Evolutionary conservation across 2,113 vertebrate species (phyloP).

Genomic region (Microtus montanus): DNA sequence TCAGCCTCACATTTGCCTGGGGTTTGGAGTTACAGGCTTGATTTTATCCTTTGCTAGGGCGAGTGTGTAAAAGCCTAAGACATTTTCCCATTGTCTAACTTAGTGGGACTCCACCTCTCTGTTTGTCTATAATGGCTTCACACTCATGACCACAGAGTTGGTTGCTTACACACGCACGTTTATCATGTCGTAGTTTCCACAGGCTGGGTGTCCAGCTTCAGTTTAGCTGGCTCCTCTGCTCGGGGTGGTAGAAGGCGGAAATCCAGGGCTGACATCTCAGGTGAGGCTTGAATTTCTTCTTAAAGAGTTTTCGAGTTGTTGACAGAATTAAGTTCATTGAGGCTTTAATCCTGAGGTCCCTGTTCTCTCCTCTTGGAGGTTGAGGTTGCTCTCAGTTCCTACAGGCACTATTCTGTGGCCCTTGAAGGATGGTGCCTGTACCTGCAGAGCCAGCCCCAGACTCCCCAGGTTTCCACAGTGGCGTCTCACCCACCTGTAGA

Average conservation of each 20-base stretch:
- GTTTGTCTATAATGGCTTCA: neutral
- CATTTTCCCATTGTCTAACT: neutral
- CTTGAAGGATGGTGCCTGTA: neutral
- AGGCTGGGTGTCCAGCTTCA: neutral
- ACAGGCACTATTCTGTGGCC: neutral
- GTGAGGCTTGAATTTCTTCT: neutral
- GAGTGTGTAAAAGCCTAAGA: neutral
- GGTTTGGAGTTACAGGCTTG: neutral
- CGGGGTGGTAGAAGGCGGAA: neutral
- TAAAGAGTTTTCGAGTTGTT: neutral
- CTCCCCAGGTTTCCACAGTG: no score
- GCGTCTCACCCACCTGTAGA: accelerated
- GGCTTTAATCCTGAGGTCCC: neutral
- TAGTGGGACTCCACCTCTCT: neutral
- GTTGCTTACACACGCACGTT: neutral
- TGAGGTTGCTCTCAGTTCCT: neutral
- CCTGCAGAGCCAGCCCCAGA: neutral
- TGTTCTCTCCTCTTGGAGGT: neutral
- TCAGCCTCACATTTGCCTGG: neutral
- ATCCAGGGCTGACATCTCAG: neutral
- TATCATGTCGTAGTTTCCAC: neutral
- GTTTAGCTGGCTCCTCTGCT: neutral
- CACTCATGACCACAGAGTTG: neutral
- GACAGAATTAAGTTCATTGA: neutral
- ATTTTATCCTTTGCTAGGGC: neutral